phyloP scores from a whole-genome alignment of 2,888 invertebrate species.

The Rhabditoides inermis region DNA sequence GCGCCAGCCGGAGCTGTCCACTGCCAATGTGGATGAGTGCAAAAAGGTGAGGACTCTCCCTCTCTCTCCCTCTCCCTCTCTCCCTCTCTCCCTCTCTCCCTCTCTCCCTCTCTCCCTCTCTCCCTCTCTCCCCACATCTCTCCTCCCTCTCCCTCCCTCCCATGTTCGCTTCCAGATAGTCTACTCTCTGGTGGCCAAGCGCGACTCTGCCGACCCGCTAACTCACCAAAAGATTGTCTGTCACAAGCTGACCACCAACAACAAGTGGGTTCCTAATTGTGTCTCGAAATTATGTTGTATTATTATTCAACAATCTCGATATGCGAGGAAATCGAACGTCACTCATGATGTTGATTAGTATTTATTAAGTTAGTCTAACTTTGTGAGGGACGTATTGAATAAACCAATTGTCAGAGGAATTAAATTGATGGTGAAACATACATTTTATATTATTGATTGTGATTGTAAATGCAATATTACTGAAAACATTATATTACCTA shows the following conservation, averaged over 20 bases:
- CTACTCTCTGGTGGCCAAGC: not conserved
- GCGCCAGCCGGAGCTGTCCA: slow-evolving; percentile 13
- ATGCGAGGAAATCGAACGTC: no score
- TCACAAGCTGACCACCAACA: no score
- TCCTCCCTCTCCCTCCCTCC: slow-evolving; percentile 7
- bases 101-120: slow-evolving; percentile 8
- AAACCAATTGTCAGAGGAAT: not conserved
- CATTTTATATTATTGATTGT: no score
- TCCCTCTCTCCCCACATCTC: slow-evolving; percentile 5
- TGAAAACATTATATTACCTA: not conserved
- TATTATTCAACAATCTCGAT: no score
- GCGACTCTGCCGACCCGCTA: not conserved
- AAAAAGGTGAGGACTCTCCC: slow-evolving; percentile 7
- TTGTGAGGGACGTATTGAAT: not conserved
- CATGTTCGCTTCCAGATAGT: not conserved
- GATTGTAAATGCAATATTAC: no score
- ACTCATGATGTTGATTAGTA: no score
- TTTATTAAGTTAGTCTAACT: no score
- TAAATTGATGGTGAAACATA: slow-evolving; percentile 4
- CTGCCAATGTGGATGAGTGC: slow-evolving; percentile 19
- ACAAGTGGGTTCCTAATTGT: no score
- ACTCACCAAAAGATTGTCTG: no score
- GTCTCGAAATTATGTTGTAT: no score
- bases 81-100: slow-evolving; percentile 3
- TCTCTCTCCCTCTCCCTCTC: slow-evolving; percentile 7